Conservation (phyloP, 2,797 vertebrate species). For the Glossophaga mutica region DNA sequence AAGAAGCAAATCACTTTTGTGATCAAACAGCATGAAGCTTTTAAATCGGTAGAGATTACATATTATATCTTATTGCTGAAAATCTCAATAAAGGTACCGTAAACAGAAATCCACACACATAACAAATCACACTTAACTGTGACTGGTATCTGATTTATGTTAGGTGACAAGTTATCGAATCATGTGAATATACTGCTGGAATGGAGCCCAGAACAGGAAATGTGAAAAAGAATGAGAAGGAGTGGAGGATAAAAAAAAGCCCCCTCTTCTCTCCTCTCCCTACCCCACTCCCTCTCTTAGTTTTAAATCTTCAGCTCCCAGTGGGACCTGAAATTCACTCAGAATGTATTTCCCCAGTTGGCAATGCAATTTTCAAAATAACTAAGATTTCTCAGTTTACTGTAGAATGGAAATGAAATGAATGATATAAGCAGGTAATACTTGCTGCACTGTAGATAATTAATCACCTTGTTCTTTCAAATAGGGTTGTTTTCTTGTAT, state of each 20-base stretch:
- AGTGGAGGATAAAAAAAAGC: not conserved
- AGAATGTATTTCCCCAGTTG: slow-evolving; percentile 60
- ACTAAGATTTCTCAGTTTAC: not conserved
- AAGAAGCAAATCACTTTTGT: slow-evolving; percentile 23
- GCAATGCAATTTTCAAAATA: slow-evolving; percentile 52
- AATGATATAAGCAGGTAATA: not conserved
- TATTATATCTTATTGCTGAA: slow-evolving; percentile 35
- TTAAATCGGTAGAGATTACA: slow-evolving; percentile 23
- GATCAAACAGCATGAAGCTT: slow-evolving; percentile 58
- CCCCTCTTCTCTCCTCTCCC: not conserved
- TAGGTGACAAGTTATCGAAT: slow-evolving; percentile 66
- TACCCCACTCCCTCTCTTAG: not conserved
- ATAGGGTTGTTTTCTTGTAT: slow-evolving; percentile 1
- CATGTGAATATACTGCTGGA: slow-evolving; percentile 62
- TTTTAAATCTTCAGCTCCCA: slow-evolving; percentile 36
- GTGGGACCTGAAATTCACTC: slow-evolving; percentile 70
- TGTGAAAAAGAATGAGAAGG: not conserved
- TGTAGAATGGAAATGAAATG: not conserved
- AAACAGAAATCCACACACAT: slow-evolving; percentile 60
- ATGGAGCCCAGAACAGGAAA: slow-evolving; percentile 53
- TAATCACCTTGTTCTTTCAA: slow-evolving; percentile 35
- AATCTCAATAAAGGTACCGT: slow-evolving; percentile 63
- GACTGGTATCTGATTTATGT: slow-evolving; percentile 51
- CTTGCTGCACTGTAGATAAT: not conserved
- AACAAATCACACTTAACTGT: slow-evolving; percentile 62